A percentile compares a stretch with the other conserved stretches of the same genome.
phyloP scores from a whole-genome alignment of 2,888 invertebrate genomes.

The Carpatolechia fugitivella region DNA sequence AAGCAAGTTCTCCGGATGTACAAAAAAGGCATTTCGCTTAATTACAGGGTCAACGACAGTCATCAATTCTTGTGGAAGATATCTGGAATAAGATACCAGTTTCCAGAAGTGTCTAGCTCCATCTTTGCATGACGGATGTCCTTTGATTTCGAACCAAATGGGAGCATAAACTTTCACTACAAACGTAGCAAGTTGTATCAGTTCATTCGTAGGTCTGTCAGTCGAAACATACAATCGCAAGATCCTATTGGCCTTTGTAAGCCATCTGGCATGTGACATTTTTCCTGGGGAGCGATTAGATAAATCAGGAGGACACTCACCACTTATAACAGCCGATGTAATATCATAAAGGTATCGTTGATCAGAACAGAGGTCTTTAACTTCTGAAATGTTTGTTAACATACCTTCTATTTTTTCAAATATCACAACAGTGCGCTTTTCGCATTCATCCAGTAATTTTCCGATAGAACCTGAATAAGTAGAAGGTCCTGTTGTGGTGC shows the following conservation, averaged over 20 bases:
- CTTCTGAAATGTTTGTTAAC: too few relatives aligned
- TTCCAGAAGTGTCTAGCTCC: neutral
- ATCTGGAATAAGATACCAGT: neutral
- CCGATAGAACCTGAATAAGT: slow-evolving; percentile 23
- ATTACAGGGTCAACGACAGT: slow-evolving; percentile 11
- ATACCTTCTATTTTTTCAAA: too few relatives aligned
- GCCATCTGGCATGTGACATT: too few relatives aligned
- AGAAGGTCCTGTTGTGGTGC: slow-evolving; percentile 24
- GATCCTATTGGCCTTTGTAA: too few relatives aligned
- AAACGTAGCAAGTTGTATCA: too few relatives aligned
- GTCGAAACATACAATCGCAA: slow-evolving; percentile 14
- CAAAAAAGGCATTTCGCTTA: slow-evolving; percentile 28
- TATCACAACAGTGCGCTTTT: too few relatives aligned
- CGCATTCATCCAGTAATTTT: neutral
- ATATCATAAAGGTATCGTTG: too few relatives aligned
- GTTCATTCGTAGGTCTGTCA: too few relatives aligned
- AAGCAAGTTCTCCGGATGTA: slow-evolving; percentile 34
- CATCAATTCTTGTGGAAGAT: neutral
- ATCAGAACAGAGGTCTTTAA: too few relatives aligned
- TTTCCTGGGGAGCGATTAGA: too few relatives aligned
- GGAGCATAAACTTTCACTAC: slow-evolving; percentile 10
- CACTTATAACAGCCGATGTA: too few relatives aligned
- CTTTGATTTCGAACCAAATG: neutral
- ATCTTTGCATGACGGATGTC: neutral
- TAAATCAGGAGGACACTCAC: too few relatives aligned